phyloP scores from a whole-genome alignment of 2,797 vertebrate genomes.

The Pelodytes ibericus region DNA sequence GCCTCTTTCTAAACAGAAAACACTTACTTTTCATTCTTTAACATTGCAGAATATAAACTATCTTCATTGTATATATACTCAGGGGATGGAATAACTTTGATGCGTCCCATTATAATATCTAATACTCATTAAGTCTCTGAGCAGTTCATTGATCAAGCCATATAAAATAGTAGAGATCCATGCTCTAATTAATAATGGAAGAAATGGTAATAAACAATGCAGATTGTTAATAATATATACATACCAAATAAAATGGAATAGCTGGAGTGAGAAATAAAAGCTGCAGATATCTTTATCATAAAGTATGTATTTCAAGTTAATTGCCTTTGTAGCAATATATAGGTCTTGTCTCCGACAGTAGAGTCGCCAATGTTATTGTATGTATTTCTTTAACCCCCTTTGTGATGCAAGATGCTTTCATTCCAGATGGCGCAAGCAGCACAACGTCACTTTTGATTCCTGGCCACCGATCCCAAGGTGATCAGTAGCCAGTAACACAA shows the following conservation, averaged over 20 bases:
- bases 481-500: too few species aligned
- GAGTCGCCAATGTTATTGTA: too few species aligned
- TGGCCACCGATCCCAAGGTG: too few species aligned
- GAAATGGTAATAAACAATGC: slow-evolving; percentile 23
- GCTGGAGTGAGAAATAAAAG: neutral
- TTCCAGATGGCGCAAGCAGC: too few species aligned
- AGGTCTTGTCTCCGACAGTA: neutral
- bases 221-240: slow-evolving; percentile 29
- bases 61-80: neutral
- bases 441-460: too few species aligned
- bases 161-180: slow-evolving; percentile 25
- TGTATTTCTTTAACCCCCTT: too few species aligned
- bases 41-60: neutral
- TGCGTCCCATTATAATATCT: slow-evolving; percentile 16
- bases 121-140: slow-evolving; percentile 5
- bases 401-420: too few species aligned
- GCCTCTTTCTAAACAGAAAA: neutral
- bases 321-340: too few species aligned
- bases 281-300: too few species aligned
- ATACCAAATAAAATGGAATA: neutral
- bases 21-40: neutral
- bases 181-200: slow-evolving; percentile 39
- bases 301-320: too few species aligned
- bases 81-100: slow-evolving; percentile 23
- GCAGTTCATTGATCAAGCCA: slow-evolving; percentile 26